Base-by-base conservation (phyloP, 2,113 vertebrate species). In the Ictalurus furcatus region DNA sequence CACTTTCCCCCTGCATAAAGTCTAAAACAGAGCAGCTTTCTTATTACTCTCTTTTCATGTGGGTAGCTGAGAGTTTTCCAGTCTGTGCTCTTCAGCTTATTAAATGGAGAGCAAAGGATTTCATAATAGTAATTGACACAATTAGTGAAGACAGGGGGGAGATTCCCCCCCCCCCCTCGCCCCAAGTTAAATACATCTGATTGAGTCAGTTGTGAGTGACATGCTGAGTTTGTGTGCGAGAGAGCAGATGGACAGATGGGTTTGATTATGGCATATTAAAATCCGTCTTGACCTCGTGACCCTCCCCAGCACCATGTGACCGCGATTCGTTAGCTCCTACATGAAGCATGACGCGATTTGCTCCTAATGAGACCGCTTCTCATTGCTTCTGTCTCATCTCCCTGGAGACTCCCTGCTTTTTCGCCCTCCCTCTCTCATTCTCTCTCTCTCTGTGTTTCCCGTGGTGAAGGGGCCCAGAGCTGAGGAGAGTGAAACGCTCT, bases 331-430 rank as follows among this genome's bases (percentile, higher is more conserved):
- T 85, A 82, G 85, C 82, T 78, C 69, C 80, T 52, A n/a, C 44
- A 30, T 30, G 63, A 83, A 79, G 76, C 58, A 80, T 89, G 61
- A 90, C 87, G 82, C 65, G 84, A 90, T 91, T 90, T 87, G 34
- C 69, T 89, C 52, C 30, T 91, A 91, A 90, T 87, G 90, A 91
- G 90, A 16, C 71, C 56, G 34, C 59, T 89, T 90, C 85, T 80
- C 58, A 25, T 85, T 4, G 48, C 71, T 88, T 34, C 86, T 65
- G 21, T 89, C 88, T 90, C 23, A 85, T 92, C 87, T 83, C 89
- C 89, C 37, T 86, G 91, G 91, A 91, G 89, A 91, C 69, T 78
- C 21, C 73, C 58, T 52, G 90, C 79, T 85, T 89, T 54, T 80
- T 52, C 28, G 44, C 34, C 54, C 40, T 80, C 84, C 34, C 37